Base-by-base conservation (phyloP, 2,888 invertebrate genomes). In the Drosophila pegasa region DNA sequence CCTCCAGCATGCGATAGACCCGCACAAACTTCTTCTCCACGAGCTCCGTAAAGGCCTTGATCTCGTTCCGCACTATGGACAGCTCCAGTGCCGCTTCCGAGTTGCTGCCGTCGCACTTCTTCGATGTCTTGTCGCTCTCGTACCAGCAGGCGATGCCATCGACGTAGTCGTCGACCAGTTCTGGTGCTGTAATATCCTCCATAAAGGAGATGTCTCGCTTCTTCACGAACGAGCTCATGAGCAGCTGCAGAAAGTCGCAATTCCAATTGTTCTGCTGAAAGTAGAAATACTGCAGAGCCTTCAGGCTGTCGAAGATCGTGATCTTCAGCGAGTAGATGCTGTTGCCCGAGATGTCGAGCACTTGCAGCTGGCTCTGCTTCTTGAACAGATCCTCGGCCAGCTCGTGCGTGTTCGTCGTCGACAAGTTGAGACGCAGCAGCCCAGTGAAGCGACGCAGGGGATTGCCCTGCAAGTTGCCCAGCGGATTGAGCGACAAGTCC, bases 191-290 rank as follows among this genome's bases (percentile, higher is more conserved):
- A 2, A 88, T 52, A 55, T 91, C 91, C 72, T 91, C 91, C 80
- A 85, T 88, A 6, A 91, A 91, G 5, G 90, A 89, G 1, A 91
- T 89, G 18, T 91, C 91, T 9, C 87, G 87, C 10, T 88, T 87
- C 48, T 92, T 91, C 0, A 91, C 91, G 68, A 90, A 90, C 27
- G 92, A 91, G 45, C 77, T 90, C 90, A 91, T 92, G 51, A 91
- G 45, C 48, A 91, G 65, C 64, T 91, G 92, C 38, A 91, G 71
- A 43, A 91, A 91, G 54, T 91, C 91, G 57, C 91, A 91, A 38
- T 92, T 91, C 91, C 91, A 91, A 51, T 91, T 91, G 57, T 92
- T 91, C 73, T 86, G 87, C 68, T 92, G 89, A 75, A 91, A 92
- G 77, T 92, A 88, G 72, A 91, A 92, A 75, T 91, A 91, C 78